A percentile compares a stretch with the other conserved stretches of the same genome.
Conservation (phyloP, 1,140 invertebrate species). For the Pseudomyrmex concolor region DNA sequence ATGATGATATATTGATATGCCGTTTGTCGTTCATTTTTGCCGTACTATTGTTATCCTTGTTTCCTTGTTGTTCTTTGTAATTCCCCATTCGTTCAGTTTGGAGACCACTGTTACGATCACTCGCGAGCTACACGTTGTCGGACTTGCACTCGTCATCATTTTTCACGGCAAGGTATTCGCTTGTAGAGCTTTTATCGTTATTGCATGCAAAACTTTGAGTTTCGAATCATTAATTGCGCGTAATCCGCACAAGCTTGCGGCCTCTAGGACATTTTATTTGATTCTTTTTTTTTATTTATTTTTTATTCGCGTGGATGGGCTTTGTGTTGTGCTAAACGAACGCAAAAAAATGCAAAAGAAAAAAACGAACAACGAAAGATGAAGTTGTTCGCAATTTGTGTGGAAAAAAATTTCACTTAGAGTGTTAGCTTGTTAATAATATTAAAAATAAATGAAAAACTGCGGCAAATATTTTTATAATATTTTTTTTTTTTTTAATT, state of each 20-base stretch:
- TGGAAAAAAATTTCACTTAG: too few relatives aligned
- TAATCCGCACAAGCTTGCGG: too few relatives aligned
- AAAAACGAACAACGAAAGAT: background rate
- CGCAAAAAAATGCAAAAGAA: background rate
- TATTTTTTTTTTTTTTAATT: too few relatives aligned
- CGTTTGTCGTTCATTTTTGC: slow-evolving; percentile 30
- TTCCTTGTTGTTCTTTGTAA: slow-evolving; percentile 16
- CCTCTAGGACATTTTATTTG: background rate
- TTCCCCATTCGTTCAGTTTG: slow-evolving; percentile 67
- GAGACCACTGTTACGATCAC: slow-evolving; percentile 67
- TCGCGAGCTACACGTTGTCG: slow-evolving; percentile 23
- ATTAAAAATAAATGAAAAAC: too few relatives aligned
- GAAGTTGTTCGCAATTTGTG: background rate
- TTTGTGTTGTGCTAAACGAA: background rate
- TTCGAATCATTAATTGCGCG: too few relatives aligned
- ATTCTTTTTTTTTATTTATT: background rate
- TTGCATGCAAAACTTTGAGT: background rate
- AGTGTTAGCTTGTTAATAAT: too few relatives aligned
- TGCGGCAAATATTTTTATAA: too few relatives aligned
- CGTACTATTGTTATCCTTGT: slow-evolving; percentile 42
- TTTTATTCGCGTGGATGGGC: slow-evolving; percentile 2
- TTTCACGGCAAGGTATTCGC: slow-evolving; percentile 14
- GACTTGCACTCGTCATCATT: slow-evolving; percentile 26
- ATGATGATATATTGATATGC: slow-evolving; percentile 49
- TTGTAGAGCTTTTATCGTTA: background rate